Conservation (phyloP, 2,888 invertebrate genomes). For the Pollenia angustigena region DNA sequence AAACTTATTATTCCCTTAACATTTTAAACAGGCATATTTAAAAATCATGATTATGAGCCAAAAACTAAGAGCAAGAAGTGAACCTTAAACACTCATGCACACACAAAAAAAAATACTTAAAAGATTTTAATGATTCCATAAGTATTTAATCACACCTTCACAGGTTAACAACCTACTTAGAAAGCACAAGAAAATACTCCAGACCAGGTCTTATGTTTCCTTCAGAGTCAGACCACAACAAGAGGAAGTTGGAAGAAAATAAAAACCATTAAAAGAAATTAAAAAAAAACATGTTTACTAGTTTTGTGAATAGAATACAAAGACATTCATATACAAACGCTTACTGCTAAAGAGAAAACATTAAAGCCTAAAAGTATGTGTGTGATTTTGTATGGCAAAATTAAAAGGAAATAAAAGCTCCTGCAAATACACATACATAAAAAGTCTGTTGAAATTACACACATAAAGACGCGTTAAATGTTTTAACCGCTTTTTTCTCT, state of each 20-base stretch:
- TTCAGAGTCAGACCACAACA: constrained; percentile 10
- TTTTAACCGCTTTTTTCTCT: constrained; percentile 56
- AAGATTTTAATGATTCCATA: constrained; percentile 61
- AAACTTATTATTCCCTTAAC: too few species aligned
- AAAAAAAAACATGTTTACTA: constrained; percentile 25
- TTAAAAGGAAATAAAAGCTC: constrained; percentile 44
- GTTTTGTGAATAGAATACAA: constrained; percentile 45
- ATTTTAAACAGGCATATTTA: background rate
- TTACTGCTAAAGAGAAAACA: constrained; percentile 13
- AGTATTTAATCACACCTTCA: constrained; percentile 71
- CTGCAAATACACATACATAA: constrained; percentile 13
- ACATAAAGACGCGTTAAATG: constrained; percentile 60
- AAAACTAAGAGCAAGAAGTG: background rate
- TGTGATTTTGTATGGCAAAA: constrained; percentile 20
- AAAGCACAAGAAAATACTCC: constrained; percentile 30
- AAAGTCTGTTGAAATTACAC: constrained; percentile 13
- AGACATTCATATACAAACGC: background rate
- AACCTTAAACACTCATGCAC: background rate
- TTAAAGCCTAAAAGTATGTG: constrained; percentile 34
- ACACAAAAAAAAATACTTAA: background rate
- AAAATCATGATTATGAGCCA: background rate
- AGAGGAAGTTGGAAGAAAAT: background rate
- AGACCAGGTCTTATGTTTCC: constrained; percentile 13
- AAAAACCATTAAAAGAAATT: constrained; percentile 16
- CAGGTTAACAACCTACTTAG: constrained; percentile 70